phyloP scores from a whole-genome alignment of 2,113 vertebrate species.

The Poeciliopsis prolifica region DNA sequence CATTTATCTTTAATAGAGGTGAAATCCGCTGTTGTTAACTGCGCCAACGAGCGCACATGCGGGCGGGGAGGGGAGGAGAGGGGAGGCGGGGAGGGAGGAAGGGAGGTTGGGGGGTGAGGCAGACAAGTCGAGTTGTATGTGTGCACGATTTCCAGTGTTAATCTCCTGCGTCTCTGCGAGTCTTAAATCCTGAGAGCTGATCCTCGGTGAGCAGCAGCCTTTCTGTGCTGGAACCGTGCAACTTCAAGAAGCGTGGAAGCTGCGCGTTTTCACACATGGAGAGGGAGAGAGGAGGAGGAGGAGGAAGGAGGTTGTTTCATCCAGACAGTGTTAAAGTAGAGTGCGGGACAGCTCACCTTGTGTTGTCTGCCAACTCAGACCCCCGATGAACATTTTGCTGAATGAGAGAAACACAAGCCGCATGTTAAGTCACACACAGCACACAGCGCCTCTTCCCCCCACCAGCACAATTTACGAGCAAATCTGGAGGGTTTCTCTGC shows the following conservation, averaged over 20 bases:
- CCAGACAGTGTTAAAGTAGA: constrained; percentile 70
- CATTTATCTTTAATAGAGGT: background rate
- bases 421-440: constrained; percentile 48
- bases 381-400: constrained; percentile 98
- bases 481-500: background rate
- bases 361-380: constrained; percentile 95
- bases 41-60: constrained; percentile 6
- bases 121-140: constrained; percentile 39
- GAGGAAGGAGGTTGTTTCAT: constrained; percentile 37
- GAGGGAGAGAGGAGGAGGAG: background rate
- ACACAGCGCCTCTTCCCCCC: constrained; percentile 30
- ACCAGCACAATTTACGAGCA: constrained; percentile 8
- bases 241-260: constrained; percentile 26
- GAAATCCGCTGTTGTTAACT: constrained; percentile 6
- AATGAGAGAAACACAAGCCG: constrained; percentile 77
- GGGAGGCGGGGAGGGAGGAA: background rate
- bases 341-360: constrained; percentile 89
- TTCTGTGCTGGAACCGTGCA: constrained; percentile 57
- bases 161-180: constrained; percentile 65
- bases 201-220: constrained; percentile 66
- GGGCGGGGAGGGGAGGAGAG: background rate
- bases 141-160: constrained; percentile 56
- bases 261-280: background rate
- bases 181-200: constrained; percentile 67
- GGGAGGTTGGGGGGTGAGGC: background rate